Evolutionary conservation across 2,797 vertebrate genomes (phyloP), one percentile per base, ranked within the genome.

Genomic region (Sternarchorhynchus goeldii): DNA sequence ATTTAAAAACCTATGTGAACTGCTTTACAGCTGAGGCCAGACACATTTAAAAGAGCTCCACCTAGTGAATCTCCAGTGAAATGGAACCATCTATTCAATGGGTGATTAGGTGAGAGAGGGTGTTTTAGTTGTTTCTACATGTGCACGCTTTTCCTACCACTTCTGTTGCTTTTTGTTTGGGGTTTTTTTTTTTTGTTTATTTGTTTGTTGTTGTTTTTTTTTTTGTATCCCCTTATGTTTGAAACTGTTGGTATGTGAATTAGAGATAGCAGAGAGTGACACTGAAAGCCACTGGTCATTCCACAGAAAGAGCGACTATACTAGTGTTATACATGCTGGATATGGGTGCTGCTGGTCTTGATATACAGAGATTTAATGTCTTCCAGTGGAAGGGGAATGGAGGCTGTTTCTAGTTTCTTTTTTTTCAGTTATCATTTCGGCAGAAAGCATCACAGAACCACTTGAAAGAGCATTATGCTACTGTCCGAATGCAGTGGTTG

Each of bases 371-470:
- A 84, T 85, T 83, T 80, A 62, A 80, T 77, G 86, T 95, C 93
- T 94, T 95, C 94, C 93, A 94, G 85, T 90, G 89, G 91, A 90
- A 88, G 92, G 89, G 86, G 87, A 92, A 88, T 79, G 88, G 90
- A 94, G 90, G 88, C 90, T 89, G 76, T 74, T 84, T 81, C 36
- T 75, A 21, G 76, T 69, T 81, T 84, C 39, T 21, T 69, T 88
- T 21, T n/a, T 88, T 83, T 74, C 66, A 45, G 86, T 89, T 83
- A 86, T 87, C 75, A 81, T 86, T 50, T 85, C n/a, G 66, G 6
- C 75, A 65, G 62, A 83, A 83, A 64, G 55, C 57, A 62, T 36
- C n/a, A 53, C 62, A 74, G 72, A 81, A 67, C 68, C 75, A 65
- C 75, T 57, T 18, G 62, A 71, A 66, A 80, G 77, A 78, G 41